Conservation (phyloP, 30 jellyfish, hydroid and myxozoan genomes). For the Chrysaora quinquecirrha region DNA sequence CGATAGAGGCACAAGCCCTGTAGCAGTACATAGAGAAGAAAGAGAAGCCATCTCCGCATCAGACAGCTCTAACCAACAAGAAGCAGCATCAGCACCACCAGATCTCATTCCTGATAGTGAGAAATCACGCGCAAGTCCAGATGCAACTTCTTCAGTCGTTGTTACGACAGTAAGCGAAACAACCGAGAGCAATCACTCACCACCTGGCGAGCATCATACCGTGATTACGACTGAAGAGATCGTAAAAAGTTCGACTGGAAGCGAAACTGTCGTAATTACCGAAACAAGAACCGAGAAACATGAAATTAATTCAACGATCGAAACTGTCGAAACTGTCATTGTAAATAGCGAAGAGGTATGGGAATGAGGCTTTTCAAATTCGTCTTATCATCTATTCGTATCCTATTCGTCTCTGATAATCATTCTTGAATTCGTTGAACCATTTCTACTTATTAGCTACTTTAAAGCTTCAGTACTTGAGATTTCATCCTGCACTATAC, state of each 20-base stretch:
- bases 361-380: too few relatives aligned
- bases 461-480: too few relatives aligned
- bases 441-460: too few relatives aligned
- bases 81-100: constrained; percentile 33
- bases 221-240: constrained; percentile 32
- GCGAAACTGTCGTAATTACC: constrained; percentile 19
- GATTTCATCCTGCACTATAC: too few relatives aligned
- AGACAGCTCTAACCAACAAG: constrained; percentile 31
- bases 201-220: constrained; percentile 26
- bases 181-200: constrained; percentile 28
- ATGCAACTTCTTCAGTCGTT: neutral
- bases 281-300: constrained; percentile 25
- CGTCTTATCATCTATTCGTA: too few relatives aligned
- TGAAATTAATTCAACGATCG: constrained; percentile 20
- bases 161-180: constrained; percentile 27
- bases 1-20: constrained; percentile 11
- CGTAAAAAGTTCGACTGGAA: constrained; percentile 10
- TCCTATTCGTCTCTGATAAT: too few relatives aligned
- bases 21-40: constrained; percentile 34
- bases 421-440: too few relatives aligned
- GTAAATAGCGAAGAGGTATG: constrained; percentile 59
- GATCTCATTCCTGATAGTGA: constrained; percentile 70
- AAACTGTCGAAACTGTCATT: constrained; percentile 57
- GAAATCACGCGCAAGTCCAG: constrained; percentile 56
- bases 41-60: neutral